Conservation (phyloP, 2,888 invertebrate genomes). For the Lasioglossum oenotherae region DNA sequence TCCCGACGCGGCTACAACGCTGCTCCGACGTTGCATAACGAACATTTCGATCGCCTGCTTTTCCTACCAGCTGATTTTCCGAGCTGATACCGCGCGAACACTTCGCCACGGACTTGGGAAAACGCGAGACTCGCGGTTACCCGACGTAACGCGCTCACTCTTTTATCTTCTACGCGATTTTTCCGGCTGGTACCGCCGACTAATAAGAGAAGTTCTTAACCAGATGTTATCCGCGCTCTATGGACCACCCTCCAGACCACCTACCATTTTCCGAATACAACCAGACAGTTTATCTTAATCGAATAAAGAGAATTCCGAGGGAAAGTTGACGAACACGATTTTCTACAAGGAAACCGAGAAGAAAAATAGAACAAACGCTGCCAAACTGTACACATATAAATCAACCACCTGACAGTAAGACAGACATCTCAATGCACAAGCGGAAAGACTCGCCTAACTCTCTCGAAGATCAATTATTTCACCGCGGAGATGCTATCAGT, state of each 20-base stretch:
- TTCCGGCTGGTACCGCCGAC: not conserved
- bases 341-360: not conserved
- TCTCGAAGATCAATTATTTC: not conserved
- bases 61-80: slow-evolving; percentile 30
- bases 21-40: slow-evolving; percentile 34
- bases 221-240: not conserved
- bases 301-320: too few species aligned
- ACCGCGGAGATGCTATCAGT: not conserved
- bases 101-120: not conserved
- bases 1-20: slow-evolving; percentile 20
- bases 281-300: not conserved
- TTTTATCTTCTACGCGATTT: not conserved
- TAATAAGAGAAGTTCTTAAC: not conserved
- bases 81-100: not conserved
- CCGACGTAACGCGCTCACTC: not conserved
- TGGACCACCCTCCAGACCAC: not conserved
- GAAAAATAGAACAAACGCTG: not conserved
- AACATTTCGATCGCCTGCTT: slow-evolving; percentile 32
- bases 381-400: not conserved
- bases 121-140: not conserved
- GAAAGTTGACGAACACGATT: not conserved
- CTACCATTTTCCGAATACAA: not conserved
- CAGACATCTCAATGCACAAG: not conserved
- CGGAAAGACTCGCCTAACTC: not conserved
- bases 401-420: not conserved